Base-by-base conservation (phyloP, 2,113 vertebrate species). In the Rhodinocichla rosea region DNA sequence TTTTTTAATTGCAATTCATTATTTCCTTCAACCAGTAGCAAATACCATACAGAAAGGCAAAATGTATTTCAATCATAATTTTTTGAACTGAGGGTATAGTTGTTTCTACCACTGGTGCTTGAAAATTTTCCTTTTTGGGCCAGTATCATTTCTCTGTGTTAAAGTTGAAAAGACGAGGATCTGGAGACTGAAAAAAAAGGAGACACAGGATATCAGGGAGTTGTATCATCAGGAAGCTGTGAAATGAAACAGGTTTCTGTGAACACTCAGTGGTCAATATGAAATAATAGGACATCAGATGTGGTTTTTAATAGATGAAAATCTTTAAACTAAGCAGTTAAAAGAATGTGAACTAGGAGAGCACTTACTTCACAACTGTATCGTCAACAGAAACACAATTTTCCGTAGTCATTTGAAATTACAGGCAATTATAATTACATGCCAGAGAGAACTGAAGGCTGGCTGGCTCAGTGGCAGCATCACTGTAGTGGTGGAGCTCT, bases 401-500 rank as follows among this genome's bases (percentile, higher is more conserved):
- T 87, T 76, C 89, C 65, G 20, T 7, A 56, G 40, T 42, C 9
- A 35, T 56, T 73, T 80, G 27, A 89, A 92, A 83, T 52, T 87
- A 20, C 24, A 56, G 26, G 23, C 44, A 83, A 60, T 63, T 80
- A 56, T 71, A 60, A 67, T 64, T 59, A 35, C 44, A 13, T 44
- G 24, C 32, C 73, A 65, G 50, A 81, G 65, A 69, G 68, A 77
- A n/a, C 37, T 12, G 32, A 27, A 69, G n/a, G 40, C 62, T 63
- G 37, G 20, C 44, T 4, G 6, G 52, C 75, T 67, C 56, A 55
- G 47, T 2, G 2, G 40, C 33, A 60, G 11, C 16, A 39, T 47
- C 0, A 0, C 49, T 4, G 4, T 1, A 3, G 44, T 24, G 68
- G 20, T 55, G 32, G 35, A 76, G 49, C 53, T 68, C 35, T 22